Evolutionary conservation across 2,113 vertebrate species (phyloP).

Genomic region (Poeciliopsis prolifica): DNA sequence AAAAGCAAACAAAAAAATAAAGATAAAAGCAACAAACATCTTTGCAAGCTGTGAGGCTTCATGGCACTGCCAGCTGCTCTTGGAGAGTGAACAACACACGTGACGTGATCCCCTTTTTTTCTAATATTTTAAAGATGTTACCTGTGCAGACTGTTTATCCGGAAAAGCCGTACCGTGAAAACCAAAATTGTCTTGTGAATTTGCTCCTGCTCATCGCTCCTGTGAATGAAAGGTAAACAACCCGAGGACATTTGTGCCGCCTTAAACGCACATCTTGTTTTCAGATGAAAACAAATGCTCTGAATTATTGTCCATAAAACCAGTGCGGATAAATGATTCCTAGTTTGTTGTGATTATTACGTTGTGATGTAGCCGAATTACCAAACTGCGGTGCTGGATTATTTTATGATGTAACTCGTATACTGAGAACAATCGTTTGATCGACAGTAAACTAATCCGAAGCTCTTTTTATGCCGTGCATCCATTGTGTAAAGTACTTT

Average conservation of each 20-base stretch:
- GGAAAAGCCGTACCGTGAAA: slow-evolving; percentile 37
- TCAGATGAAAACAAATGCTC: neutral
- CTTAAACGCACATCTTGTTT: slow-evolving; percentile 8
- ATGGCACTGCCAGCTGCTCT: slow-evolving; percentile 24
- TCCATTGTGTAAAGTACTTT: neutral
- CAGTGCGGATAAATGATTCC: neutral
- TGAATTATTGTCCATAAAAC: too few relatives aligned
- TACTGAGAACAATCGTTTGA: neutral
- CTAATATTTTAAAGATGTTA: slow-evolving; percentile 20
- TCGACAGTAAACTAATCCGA: neutral
- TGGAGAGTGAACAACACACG: slow-evolving; percentile 8
- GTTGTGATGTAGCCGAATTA: neutral
- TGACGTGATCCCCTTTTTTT: neutral
- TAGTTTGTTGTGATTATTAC: neutral
- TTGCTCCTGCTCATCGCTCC: slow-evolving; percentile 28
- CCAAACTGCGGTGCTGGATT: neutral
- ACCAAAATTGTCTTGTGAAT: slow-evolving; percentile 32
- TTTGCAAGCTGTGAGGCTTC: slow-evolving; percentile 19
- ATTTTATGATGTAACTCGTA: slow-evolving; percentile 5
- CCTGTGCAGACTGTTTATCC: neutral
- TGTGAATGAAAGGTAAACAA: slow-evolving; percentile 43
- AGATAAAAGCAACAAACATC: slow-evolving; percentile 51
- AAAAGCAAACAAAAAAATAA: slow-evolving; percentile 6
- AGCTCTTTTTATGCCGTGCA: neutral
- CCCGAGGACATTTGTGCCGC: slow-evolving; percentile 15